Base-by-base conservation (phyloP, 2,797 vertebrate genomes). In the Fringilla coelebs region DNA sequence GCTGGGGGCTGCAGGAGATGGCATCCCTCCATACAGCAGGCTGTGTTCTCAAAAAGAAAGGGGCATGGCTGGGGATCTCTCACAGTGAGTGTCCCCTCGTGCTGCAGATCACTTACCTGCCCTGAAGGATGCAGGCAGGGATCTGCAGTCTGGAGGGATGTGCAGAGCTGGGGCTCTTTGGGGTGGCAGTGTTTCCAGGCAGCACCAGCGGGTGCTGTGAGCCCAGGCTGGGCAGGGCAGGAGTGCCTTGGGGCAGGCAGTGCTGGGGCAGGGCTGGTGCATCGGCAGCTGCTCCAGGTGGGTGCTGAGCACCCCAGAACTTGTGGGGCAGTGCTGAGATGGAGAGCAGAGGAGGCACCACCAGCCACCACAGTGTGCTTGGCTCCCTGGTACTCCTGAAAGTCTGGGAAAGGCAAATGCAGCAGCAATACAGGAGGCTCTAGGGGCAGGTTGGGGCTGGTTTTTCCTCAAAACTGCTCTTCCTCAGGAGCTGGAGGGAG, bases 291-390 rank as follows among this genome's bases (percentile, higher is more conserved):
- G 52, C 46, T 83, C 31, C 9, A 38, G 16, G 24, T 11, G 18
- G 25, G 5, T 87, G 34, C 24, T 2, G 1, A 52, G 45, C 8
- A 28, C 26, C 57, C 49, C n/a, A 38, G 21, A n/a, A 88, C 25
- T 13, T 13, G 20, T 48, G 54, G 52, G 60, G 58, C 29, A 62
- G 6, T 0, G 1, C 22, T 3, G 5, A 52, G n/a, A 48, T 1
- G 4, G 45, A 40, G 26, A 79, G 55, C 46, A 58, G 70, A 61
- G 74, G 40, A 43, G 40, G 49, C 20, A 81, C 15, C 29, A 22
- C 46, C 63, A 82, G 58, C 29, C 46, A 68, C 0, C 31, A 13
- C 29, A 22, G 13, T 25, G 13, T 58, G 31, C n/a, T 52, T 80
- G 66, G 15, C 32, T 81, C 32, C 38, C 38, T 54, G 45, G 40